Evolutionary conservation across 1,140 invertebrate genomes (phyloP), one percentile per base, ranked within the genome.

Genomic region (Thaumatotibia leucotreta): DNA sequence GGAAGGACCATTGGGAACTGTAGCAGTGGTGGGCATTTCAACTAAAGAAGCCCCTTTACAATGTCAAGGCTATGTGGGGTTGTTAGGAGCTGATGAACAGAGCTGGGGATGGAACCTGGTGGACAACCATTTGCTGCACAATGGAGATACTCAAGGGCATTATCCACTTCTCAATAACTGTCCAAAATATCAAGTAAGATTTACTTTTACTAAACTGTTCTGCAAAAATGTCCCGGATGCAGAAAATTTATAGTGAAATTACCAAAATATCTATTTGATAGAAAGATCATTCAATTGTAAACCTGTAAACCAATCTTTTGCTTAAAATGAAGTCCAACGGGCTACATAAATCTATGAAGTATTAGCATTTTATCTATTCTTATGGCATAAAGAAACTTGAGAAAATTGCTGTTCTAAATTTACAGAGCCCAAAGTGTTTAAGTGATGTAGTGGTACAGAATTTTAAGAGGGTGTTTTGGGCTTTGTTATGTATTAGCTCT

Each of bases 101-200:
- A 99, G 97, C 77, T 99, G 98, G 98, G 98, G 98, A 3, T 99
- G 98, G 98, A 99, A 99, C 93, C 93, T 99, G 67, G 98, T 99
- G 14, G 98, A 99, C 91, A 99, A 99, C 93, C 95, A 97, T 92
- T 93, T 99, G 54, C 91, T 99, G 73, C 98, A 99, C 84, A 99
- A 99, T 93, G 98, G 98, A 61, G 97, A 99, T 91, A 96, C 95
- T 71, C 96, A 98, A 91, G 98, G 98, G 67, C 98, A 96, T 89
- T 99, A 99, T 93, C 98, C 98, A 27, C 89, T 97, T 24, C 91
- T 99, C 66, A 99, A 99, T 87, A 99, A 99, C 94, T 97, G 98
- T 71, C 98, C 98, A 31, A 99, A 98, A 92, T 99, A 99, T 93
- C 98, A 99, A 94, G 97, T 98, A 89, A 76, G 80, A 49, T 62